Conservation (phyloP, 2,113 vertebrate genomes). For the Melanocharis versteri region DNA sequence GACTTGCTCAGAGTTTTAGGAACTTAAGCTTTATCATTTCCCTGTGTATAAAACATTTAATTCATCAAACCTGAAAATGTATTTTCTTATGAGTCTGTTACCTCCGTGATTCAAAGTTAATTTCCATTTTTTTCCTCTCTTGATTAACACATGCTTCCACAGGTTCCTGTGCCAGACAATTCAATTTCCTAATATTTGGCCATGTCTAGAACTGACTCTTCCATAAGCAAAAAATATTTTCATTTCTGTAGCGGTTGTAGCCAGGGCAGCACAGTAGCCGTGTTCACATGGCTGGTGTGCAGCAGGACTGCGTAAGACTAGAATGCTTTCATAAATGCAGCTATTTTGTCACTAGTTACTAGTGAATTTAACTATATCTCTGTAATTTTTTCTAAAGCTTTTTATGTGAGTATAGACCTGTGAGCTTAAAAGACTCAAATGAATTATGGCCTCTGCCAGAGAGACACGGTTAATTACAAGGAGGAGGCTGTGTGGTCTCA, state of each 20-base stretch:
- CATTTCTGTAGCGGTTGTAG: background rate
- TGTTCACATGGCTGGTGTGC: background rate
- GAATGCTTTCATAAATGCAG: background rate
- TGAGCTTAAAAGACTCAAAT: background rate
- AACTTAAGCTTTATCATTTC: background rate
- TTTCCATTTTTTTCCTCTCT: background rate
- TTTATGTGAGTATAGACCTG: background rate
- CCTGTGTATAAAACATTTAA: background rate
- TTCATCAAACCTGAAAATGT: background rate
- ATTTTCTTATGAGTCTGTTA: background rate
- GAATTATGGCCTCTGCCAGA: background rate
- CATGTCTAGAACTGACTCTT: background rate
- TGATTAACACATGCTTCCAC: background rate
- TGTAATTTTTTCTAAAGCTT: background rate
- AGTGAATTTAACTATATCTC: background rate
- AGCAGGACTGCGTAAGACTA: background rate
- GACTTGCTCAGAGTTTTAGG: background rate
- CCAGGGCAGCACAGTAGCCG: background rate
- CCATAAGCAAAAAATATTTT: background rate
- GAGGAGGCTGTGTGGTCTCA: background rate
- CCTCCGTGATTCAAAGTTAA: background rate
- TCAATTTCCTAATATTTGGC: background rate
- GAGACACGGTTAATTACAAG: background rate
- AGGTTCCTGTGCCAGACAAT: background rate
- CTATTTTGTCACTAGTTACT: background rate